Conservation (phyloP, 2,113 vertebrate genomes). For the Sceloporus undulatus region DNA sequence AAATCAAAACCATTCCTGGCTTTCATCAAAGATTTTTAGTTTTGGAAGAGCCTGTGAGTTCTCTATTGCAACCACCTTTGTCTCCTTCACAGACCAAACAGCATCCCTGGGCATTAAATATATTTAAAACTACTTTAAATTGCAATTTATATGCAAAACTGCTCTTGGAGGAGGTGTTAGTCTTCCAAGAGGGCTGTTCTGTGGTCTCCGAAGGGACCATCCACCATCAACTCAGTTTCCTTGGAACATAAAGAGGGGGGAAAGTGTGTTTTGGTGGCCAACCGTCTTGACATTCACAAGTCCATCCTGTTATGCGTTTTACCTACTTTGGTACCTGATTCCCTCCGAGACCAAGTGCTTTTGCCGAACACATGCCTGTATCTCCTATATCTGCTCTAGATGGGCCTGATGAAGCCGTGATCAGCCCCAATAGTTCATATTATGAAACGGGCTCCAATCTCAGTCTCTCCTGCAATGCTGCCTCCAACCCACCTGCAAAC, state of each 20-base stretch:
- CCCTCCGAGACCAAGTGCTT: too few species aligned
- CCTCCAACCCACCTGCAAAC: slow-evolving; percentile 8
- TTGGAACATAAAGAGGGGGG: background rate
- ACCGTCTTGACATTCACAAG: too few species aligned
- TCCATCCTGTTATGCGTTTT: background rate
- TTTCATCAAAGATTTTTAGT: background rate
- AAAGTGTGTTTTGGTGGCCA: too few species aligned
- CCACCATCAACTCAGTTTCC: background rate
- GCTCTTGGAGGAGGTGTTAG: background rate
- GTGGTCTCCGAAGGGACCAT: background rate
- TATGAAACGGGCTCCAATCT: slow-evolving; percentile 16
- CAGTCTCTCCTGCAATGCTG: slow-evolving; percentile 23
- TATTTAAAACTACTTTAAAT: background rate
- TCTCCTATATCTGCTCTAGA: slow-evolving; percentile 39
- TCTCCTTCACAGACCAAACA: background rate
- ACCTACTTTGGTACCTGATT: background rate
- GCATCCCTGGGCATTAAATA: background rate
- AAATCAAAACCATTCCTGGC: background rate
- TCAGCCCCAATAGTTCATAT: background rate
- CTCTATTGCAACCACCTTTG: too few species aligned
- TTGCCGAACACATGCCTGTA: background rate
- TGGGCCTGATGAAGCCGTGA: slow-evolving; percentile 5
- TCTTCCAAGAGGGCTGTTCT: background rate
- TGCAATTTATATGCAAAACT: background rate
- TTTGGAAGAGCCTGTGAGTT: background rate